Percentiles rank a stretch among this genome's conserved stretches.
Conservation (phyloP, 2,888 invertebrate genomes). For the Diarsia brunnea region DNA sequence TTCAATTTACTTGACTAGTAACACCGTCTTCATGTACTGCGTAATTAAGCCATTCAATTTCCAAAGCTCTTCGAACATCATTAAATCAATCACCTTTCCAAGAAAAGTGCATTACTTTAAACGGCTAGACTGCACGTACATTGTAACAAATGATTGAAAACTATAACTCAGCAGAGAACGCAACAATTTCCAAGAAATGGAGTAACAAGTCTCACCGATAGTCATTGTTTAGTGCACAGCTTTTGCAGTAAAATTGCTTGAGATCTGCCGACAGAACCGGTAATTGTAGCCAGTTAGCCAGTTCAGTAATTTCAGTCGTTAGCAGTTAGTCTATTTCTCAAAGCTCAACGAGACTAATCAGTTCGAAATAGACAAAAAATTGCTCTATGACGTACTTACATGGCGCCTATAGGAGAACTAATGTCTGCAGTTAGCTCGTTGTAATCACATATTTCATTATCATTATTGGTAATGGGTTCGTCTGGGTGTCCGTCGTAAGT, state of each 20-base stretch:
- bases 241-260: conserved; percentile 50
- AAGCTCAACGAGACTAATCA: conserved; percentile 48
- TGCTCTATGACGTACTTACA: conserved; percentile 10
- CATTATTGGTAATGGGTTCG: conserved; percentile 45
- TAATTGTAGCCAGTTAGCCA: conserved; percentile 42
- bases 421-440: conserved; percentile 40
- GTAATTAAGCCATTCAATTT: conserved; percentile 29
- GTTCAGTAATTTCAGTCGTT: conserved; percentile 61
- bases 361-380: conserved; percentile 44
- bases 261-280: conserved; percentile 47
- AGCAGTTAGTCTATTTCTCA: conserved; percentile 52
- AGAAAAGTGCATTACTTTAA: conserved; percentile 28
- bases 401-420: conserved; percentile 31
- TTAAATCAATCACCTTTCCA: conserved; percentile 21
- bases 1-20: neutral
- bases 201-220: conserved; percentile 39
- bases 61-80: conserved; percentile 12
- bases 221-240: conserved; percentile 54
- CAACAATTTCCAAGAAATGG: conserved; percentile 55
- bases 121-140: conserved; percentile 23
- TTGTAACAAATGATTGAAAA: conserved; percentile 55
- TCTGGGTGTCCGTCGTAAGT: conserved; percentile 8
- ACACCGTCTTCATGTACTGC: neutral
- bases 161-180: conserved; percentile 37
- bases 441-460: conserved; percentile 45